Percentiles rank a stretch among this genome's conserved stretches.
These are phyloP conservation scores for Avahi laniger DNA, from an alignment of 2,797 vertebrate genomes.

Conservation along the genomic window DNA sequence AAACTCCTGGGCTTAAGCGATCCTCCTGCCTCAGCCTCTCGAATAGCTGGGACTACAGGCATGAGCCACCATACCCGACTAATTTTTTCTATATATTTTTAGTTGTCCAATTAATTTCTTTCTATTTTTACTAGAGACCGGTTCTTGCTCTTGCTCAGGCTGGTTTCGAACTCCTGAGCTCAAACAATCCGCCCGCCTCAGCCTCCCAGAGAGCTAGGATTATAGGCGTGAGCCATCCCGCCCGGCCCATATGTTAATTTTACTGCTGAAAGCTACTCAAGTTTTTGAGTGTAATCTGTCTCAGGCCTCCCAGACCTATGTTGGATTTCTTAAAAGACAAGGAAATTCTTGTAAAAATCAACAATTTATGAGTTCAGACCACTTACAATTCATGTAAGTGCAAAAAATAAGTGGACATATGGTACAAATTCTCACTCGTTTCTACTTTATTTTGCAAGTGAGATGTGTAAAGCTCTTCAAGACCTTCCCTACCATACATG, in stretches of 20 bases:
- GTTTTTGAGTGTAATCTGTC: background rate
- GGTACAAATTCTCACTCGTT: conserved; percentile 78
- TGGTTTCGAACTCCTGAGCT: no score
- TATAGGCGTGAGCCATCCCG: no score
- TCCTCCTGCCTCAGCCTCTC: no score
- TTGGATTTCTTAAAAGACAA: conserved; percentile 54
- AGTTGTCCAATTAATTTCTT: no score
- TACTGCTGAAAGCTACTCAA: background rate
- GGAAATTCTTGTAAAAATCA: conserved; percentile 52
- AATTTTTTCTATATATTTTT: no score
- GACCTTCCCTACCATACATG: conserved; percentile 62
- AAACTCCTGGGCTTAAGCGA: no score
- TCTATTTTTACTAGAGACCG: no score
- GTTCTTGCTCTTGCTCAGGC: no score
- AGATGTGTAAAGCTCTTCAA: conserved; percentile 74
- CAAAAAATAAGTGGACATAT: conserved; percentile 73
- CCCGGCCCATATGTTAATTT: background rate
- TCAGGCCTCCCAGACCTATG: background rate
- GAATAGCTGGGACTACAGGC: no score
- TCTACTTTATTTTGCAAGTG: conserved; percentile 71
- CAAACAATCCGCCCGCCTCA: no score
- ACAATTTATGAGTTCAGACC: conserved; percentile 49
- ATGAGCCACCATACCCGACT: no score
- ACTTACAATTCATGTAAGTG: conserved; percentile 54
- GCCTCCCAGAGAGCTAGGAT: no score